These are phyloP conservation scores for Papilio xuthus DNA, from an alignment of 1,140 invertebrate genomes.

Conservation along the genomic window DNA sequence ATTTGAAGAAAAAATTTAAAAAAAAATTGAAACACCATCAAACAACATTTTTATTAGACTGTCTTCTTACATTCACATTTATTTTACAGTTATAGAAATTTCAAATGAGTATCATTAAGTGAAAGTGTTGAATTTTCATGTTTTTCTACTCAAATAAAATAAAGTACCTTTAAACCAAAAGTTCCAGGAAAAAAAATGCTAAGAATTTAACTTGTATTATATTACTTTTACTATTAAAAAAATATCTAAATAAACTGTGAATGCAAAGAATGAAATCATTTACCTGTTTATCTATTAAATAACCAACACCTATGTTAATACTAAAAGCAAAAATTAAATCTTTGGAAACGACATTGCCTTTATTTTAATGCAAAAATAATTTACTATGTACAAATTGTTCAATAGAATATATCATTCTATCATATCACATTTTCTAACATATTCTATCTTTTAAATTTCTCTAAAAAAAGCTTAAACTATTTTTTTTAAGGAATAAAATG, in stretches of 20 bases:
- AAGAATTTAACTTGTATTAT: not conserved
- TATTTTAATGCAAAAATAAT: conserved; percentile 48
- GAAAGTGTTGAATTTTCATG: conserved; percentile 1
- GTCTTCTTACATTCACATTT: conserved; percentile 35
- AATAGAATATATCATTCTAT: conserved; percentile 41
- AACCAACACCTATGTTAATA: conserved; percentile 42
- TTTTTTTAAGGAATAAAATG: not conserved
- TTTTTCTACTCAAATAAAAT: not conserved
- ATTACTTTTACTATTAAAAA: not conserved
- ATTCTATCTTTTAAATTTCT: conserved; percentile 1
- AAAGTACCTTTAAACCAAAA: not conserved
- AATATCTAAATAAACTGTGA: not conserved
- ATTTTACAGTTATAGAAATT: conserved; percentile 28
- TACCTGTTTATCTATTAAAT: not conserved
- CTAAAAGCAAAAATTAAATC: conserved; percentile 37
- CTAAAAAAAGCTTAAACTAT: conserved; percentile 7
- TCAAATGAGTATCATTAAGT: conserved; percentile 30
- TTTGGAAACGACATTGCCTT: not conserved
- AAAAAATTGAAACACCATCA: conserved; percentile 15
- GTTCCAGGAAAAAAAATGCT: not conserved
- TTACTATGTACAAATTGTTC: conserved; percentile 49
- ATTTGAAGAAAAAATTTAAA: no score
- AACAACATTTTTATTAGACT: conserved; percentile 34
- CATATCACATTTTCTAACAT: conserved; percentile 21
- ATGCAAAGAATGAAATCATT: not conserved